These are phyloP conservation scores for Tigriopus californicus DNA, from an alignment of 2,888 invertebrate genomes.

Conservation along the genomic window DNA sequence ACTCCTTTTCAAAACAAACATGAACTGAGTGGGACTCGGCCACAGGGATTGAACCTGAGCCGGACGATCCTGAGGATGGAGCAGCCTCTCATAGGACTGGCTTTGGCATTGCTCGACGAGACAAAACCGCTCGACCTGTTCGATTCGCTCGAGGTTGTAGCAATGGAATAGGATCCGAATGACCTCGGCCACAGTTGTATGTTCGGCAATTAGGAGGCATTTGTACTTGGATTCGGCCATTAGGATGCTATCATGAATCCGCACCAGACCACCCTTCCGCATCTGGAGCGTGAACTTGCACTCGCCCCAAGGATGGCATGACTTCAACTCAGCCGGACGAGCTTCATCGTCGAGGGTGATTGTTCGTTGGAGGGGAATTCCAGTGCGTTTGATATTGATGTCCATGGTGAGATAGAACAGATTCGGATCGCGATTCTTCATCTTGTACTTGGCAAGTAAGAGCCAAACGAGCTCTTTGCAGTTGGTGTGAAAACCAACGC, in stretches of 20 bases:
- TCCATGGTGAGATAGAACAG: constrained; percentile 89
- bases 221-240: constrained; percentile 85
- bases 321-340: constrained; percentile 70
- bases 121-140: background rate
- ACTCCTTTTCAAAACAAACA: constrained; percentile 1
- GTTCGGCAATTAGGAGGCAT: constrained; percentile 66
- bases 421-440: constrained; percentile 77
- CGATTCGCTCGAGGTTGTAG: constrained; percentile 42
- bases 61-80: constrained; percentile 69
- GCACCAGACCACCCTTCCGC: constrained; percentile 70
- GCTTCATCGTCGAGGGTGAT: constrained; percentile 70
- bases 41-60: constrained; percentile 57
- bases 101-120: constrained; percentile 35
- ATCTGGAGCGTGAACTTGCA: constrained; percentile 68
- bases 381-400: constrained; percentile 39
- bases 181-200: constrained; percentile 71
- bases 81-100: constrained; percentile 67
- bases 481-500: constrained; percentile 70
- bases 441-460: constrained; percentile 66
- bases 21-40: constrained; percentile 23
- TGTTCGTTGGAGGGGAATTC: constrained; percentile 49
- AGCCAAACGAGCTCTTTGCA: constrained; percentile 67
- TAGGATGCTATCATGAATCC: constrained; percentile 74
- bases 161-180: constrained; percentile 63
- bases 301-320: constrained; percentile 82